These are phyloP conservation scores for Limnothrissa miodon DNA, from an alignment of 2,113 vertebrate genomes.

Conservation along the genomic window DNA sequence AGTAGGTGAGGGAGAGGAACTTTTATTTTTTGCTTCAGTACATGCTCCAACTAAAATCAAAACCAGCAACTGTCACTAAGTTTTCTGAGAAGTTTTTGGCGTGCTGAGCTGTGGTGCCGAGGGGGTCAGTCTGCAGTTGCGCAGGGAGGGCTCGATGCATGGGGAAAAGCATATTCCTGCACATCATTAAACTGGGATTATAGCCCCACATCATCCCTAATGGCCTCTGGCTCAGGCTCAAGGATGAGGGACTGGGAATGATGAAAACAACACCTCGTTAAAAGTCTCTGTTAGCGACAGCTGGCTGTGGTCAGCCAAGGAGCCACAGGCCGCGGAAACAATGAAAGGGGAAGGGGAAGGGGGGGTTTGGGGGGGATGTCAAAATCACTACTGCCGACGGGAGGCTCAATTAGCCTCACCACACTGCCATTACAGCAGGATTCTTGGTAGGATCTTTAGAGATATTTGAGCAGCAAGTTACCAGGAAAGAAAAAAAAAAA, in stretches of 20 bases:
- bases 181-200: constrained; percentile 9
- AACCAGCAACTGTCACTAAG: constrained; percentile 14
- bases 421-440: neutral
- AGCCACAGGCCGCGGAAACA: neutral
- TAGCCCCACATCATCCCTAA: neutral
- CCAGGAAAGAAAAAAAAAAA: neutral
- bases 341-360: neutral
- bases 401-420: neutral
- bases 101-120: neutral
- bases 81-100: neutral
- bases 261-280: neutral
- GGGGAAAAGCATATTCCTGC: neutral
- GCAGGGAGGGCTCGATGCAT: neutral
- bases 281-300: neutral
- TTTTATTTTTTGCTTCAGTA: neutral
- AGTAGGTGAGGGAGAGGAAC: neutral
- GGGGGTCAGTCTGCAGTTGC: neutral
- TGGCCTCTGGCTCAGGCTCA: neutral
- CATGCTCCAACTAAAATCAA: neutral
- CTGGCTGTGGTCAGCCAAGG: neutral
- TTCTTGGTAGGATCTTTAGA: neutral
- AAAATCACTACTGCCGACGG: neutral
- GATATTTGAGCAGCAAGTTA: neutral
- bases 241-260: neutral
- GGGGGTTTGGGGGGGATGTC: too few species aligned